phyloP scores from a whole-genome alignment of 2,113 vertebrate genomes.

The Progne subis region DNA sequence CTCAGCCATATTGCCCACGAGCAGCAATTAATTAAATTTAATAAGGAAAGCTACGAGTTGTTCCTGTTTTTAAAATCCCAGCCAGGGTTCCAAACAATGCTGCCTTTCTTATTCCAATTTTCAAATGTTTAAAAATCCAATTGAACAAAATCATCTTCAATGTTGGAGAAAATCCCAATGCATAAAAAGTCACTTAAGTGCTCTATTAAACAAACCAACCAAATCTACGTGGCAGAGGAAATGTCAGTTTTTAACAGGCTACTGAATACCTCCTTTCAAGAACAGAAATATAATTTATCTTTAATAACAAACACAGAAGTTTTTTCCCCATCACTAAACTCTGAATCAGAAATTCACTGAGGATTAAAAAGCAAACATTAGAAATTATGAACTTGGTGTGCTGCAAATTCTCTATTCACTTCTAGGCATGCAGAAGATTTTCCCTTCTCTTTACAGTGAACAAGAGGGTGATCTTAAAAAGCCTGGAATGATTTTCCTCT shows the following conservation, averaged over 20 bases:
- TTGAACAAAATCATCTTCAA: constrained; percentile 3
- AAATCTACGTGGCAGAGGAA: not conserved
- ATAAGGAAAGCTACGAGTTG: not conserved
- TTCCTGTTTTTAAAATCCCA: constrained; percentile 29
- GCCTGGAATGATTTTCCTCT: not conserved
- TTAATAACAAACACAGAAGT: not conserved
- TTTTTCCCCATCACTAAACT: not conserved
- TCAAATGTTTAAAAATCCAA: constrained; percentile 27
- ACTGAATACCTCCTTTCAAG: not conserved
- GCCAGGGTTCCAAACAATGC: constrained; percentile 1
- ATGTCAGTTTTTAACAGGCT: not conserved
- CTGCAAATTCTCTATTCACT: not conserved
- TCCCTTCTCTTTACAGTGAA: not conserved
- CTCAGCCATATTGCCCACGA: not conserved
- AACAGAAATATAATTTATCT: not conserved
- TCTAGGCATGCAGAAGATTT: not conserved
- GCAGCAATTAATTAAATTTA: constrained; percentile 60
- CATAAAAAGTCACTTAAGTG: constrained; percentile 23
- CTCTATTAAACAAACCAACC: constrained; percentile 14
- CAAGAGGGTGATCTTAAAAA: not conserved
- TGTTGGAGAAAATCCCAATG: not conserved
- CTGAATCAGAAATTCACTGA: not conserved
- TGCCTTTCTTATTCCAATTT: constrained; percentile 20
- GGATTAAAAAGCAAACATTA: constrained; percentile 19
- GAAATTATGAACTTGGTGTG: not conserved